phyloP scores from a whole-genome alignment of 1,140 invertebrate species.

The Leptestheria dahalacensis region DNA sequence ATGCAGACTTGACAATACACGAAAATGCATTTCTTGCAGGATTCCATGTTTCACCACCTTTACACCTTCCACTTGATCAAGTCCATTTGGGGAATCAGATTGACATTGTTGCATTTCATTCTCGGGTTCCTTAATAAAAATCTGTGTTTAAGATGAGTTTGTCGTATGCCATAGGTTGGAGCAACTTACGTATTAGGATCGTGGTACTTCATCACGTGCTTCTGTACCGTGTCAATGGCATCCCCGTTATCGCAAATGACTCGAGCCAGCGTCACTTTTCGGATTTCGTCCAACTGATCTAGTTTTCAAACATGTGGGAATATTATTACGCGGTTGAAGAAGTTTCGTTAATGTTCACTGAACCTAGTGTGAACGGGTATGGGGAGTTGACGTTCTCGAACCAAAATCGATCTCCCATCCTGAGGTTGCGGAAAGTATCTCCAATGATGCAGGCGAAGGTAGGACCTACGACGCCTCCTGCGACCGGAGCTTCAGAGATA shows the following conservation, averaged over 20 bases:
- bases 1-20: too few relatives aligned
- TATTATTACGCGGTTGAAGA: too few relatives aligned
- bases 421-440: conserved; percentile 36
- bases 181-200: conserved; percentile 32
- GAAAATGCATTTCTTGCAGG: too few relatives aligned
- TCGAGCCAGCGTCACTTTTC: conserved; percentile 28
- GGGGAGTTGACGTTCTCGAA: conserved; percentile 33
- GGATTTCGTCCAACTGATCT: conserved; percentile 31
- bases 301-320: background rate
- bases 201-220: conserved; percentile 24
- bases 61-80: conserved; percentile 53
- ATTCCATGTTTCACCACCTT: too few relatives aligned
- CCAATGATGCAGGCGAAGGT: conserved; percentile 41
- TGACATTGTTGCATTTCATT: conserved; percentile 69
- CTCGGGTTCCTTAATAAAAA: conserved; percentile 55
- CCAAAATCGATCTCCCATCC: conserved; percentile 42
- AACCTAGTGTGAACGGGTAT: conserved; percentile 25
- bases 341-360: too few relatives aligned
- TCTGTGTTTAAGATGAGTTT: background rate
- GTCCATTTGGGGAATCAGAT: conserved; percentile 61
- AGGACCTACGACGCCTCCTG: conserved; percentile 34
- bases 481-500: conserved; percentile 29
- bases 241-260: conserved; percentile 32
- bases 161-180: background rate
- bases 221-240: conserved; percentile 28